Conservation (phyloP, 2,113 vertebrate genomes). For the Hylia prasina region DNA sequence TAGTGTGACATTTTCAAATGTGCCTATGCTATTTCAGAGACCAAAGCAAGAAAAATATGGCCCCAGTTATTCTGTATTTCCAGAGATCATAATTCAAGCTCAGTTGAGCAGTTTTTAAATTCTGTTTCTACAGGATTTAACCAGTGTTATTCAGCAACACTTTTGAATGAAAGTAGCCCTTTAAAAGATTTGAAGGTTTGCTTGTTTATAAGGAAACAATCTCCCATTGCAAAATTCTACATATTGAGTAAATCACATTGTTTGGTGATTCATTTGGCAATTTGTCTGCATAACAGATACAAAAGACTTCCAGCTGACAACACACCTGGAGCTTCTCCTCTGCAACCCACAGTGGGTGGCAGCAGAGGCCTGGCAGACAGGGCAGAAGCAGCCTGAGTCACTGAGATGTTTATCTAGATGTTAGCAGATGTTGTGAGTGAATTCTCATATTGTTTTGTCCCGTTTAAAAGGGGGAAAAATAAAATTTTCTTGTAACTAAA, state of each 20-base stretch:
- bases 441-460: slow-evolving; percentile 21
- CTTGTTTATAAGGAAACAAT: background rate
- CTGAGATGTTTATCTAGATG: background rate
- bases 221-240: background rate
- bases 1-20: background rate
- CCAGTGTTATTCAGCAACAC: background rate
- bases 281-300: background rate
- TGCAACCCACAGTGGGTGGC: slow-evolving; percentile 18
- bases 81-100: background rate
- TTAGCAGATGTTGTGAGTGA: background rate
- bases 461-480: background rate
- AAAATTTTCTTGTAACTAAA: background rate
- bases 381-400: background rate
- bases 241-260: background rate
- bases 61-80: background rate
- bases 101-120: background rate
- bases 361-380: slow-evolving; percentile 5
- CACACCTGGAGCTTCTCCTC: background rate
- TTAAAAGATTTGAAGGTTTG: background rate
- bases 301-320: background rate
- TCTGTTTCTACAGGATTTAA: background rate
- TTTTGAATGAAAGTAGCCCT: background rate
- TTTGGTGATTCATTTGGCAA: slow-evolving; percentile 5
- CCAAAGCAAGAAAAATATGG: background rate
- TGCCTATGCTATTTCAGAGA: background rate